Base-by-base conservation (phyloP, 2,888 invertebrate species). In the Caenorhabditis sinica region DNA sequence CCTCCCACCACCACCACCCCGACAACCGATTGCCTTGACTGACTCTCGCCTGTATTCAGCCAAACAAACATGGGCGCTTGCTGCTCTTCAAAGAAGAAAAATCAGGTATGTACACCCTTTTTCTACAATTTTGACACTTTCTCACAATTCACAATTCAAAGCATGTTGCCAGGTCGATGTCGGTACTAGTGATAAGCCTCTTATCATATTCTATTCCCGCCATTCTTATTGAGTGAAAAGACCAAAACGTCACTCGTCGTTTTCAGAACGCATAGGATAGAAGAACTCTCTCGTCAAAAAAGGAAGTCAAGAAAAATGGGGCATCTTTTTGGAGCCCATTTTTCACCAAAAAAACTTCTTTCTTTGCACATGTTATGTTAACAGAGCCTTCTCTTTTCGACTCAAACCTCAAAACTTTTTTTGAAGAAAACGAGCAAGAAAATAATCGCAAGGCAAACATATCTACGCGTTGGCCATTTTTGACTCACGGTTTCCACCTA, bases 41-140 rank as follows among this genome's bases (percentile, higher is more conserved):
- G 69, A 69, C 56, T 33, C 69, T 77, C 63, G 82, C 65, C 80
- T 80, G 80, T 80, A 80, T 80, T 80, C 80, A 49, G 72, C 72
- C 72, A 60, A 72, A 80, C 80, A 80, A 79, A 83, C 80, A 88
- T 88, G 88, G 88, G 88, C 77, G 86, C 88, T 53, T 88, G 88
- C 83, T 88, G 88, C 85, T 88, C 88, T 81, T 81, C 83, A 56
- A 88, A 88, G 72, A 83, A 85, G 72, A 85, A 87, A 71, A 86
- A 82, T 80, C 86, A 83, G 86, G 82, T 86, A 84, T 30, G 76
- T 75, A 56, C 69, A 69, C 68, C 68, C 51, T 40, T 11, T 49
- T 66, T 61, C 73, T n/a, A 56, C 40, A 56, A 56, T 69, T 68
- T 60, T 45, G 9, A 23, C 73, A 28, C 36, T 61, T 69, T n/a